Percentiles rank a stretch among this genome's conserved stretches.
Conservation (phyloP, 2,888 invertebrate species). For the Troides helena region DNA sequence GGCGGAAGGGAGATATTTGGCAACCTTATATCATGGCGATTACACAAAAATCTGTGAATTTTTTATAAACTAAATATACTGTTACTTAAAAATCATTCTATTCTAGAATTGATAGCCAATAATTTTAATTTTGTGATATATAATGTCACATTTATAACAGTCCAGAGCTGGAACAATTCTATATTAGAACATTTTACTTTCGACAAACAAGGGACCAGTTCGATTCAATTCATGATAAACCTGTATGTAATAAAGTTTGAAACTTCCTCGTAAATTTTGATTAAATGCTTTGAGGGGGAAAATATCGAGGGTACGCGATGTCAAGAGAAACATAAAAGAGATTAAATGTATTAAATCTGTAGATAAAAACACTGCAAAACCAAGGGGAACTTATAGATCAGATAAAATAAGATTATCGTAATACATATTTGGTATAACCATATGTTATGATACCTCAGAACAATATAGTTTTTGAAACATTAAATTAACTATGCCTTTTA, state of each 20-base stretch:
- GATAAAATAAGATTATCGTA: slow-evolving; percentile 1
- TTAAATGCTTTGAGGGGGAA: slow-evolving; percentile 20
- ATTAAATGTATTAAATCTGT: slow-evolving; percentile 14
- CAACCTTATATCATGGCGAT: no score
- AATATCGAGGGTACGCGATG: slow-evolving; percentile 20
- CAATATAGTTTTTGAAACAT: background rate
- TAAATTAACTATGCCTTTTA: background rate
- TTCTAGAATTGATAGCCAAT: background rate
- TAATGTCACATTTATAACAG: background rate
- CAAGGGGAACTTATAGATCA: background rate
- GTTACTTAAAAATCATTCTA: no score
- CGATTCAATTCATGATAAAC: slow-evolving; percentile 18
- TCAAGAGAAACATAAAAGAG: slow-evolving; percentile 20
- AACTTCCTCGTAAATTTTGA: slow-evolving; percentile 24
- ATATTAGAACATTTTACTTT: slow-evolving; percentile 2
- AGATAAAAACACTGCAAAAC: background rate
- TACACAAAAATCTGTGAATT: no score
- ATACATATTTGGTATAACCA: background rate
- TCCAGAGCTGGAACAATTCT: background rate
- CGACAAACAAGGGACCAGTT: slow-evolving; percentile 17
- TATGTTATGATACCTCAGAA: background rate
- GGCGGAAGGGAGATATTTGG: no score
- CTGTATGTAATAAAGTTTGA: slow-evolving; percentile 22
- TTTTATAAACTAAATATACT: no score
- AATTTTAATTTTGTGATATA: background rate